phyloP scores from a whole-genome alignment of 2,888 invertebrate species.

The Rhodophaea formosa region DNA sequence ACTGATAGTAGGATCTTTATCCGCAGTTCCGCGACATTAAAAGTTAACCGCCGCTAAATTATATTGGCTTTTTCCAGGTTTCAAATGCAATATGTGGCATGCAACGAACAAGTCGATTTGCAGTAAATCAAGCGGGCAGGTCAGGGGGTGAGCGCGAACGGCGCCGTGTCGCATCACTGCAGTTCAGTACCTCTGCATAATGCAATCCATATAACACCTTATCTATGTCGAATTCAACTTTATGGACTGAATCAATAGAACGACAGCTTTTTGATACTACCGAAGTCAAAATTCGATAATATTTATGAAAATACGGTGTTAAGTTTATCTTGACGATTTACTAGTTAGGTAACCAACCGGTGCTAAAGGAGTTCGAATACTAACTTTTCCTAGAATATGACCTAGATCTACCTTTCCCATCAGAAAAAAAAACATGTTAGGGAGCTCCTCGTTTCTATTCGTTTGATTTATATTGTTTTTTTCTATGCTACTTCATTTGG shows the following conservation, averaged over 20 bases:
- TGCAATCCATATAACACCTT: neutral
- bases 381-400: too few relatives aligned
- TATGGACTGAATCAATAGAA: neutral
- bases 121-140: conserved; percentile 51
- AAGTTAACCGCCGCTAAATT: neutral
- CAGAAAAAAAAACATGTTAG: too few relatives aligned
- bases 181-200: conserved; percentile 1
- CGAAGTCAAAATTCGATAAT: conserved; percentile 1
- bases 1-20: neutral
- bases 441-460: too few relatives aligned
- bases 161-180: conserved; percentile 6
- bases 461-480: too few relatives aligned
- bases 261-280: neutral
- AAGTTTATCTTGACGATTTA: too few relatives aligned
- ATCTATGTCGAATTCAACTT: neutral
- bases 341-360: too few relatives aligned
- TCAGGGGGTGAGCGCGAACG: conserved; percentile 13
- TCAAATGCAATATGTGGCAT: conserved; percentile 27
- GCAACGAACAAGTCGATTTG: conserved; percentile 47
- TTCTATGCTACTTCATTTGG: too few relatives aligned
- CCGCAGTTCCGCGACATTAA: neutral
- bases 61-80: conserved; percentile 14
- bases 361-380: too few relatives aligned
- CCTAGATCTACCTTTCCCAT: too few relatives aligned
- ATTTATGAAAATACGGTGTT: neutral